Base-by-base conservation (phyloP, 2,797 vertebrate genomes). In the Spatula clypeata region DNA sequence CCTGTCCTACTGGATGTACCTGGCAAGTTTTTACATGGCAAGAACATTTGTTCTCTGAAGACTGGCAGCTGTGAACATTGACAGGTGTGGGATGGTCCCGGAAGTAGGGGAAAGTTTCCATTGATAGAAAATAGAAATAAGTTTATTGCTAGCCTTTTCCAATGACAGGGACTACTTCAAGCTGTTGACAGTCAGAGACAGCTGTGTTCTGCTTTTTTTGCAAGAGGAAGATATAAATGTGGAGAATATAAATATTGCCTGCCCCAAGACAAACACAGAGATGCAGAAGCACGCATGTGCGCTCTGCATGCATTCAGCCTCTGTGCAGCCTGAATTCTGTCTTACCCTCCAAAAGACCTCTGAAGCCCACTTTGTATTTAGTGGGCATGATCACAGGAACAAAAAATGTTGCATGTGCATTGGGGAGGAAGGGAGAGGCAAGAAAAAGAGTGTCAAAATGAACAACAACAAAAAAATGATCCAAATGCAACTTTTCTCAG, bases 361-460 rank as follows among this genome's bases (percentile, higher is more conserved):
- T 40, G 29, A 80, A n/a, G 16, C 2, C 31, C 23, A 5, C 61
- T 90, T 74, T 62, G 55, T 19, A 14, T 87, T 86, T 34, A 61
- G 36, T 29, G 32, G 24, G 9, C 15, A 53, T 11, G 51, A 31
- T 2, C 1, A 1, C 32, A 31, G 14, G 29, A 79, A 45, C 34
- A 92, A 55, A 40, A 47, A 17, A 34, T 49, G 11, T 61, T 61
- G 16, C 0, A 0, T 20, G 12, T 64, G 32, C 6, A 1, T 5
- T 5, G 6, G 9, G 4, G 2, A 32, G 83, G 62, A 38, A 80
- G 29, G 16, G 13, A 85, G 9, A 19, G 10, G 27, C 62, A 36
- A 86, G 31, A 71, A 90, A 80, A 88, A 40, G 15, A 3, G 34
- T 9, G 11, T 62, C 7, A 60, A 71, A 75, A 86, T 32, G 47